These are phyloP conservation scores for Heterocephalus glaber DNA, from an alignment of 2,113 vertebrate species.

Conservation along the genomic window DNA sequence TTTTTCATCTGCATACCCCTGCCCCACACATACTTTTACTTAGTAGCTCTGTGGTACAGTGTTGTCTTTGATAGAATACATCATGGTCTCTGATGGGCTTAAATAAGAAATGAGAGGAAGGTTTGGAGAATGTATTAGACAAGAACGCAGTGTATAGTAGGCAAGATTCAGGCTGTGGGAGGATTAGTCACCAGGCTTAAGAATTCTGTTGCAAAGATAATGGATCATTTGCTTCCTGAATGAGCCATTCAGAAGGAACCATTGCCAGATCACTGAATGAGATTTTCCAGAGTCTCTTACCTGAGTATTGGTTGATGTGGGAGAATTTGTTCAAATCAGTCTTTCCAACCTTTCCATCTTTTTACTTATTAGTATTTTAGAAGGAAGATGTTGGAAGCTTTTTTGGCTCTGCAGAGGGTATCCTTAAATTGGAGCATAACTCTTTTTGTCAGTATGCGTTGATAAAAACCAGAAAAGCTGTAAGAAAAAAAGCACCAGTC, in stretches of 20 bases:
- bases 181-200: slow-evolving; percentile 68
- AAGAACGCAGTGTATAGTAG: background rate
- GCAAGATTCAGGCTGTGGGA: slow-evolving; percentile 48
- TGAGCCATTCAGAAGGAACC: slow-evolving; percentile 60
- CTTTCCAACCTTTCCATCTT: slow-evolving; percentile 39
- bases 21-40: background rate
- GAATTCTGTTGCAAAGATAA: slow-evolving; percentile 59
- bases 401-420: background rate
- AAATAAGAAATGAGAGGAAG: background rate
- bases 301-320: background rate
- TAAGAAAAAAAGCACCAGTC: background rate
- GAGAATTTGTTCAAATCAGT: slow-evolving; percentile 21
- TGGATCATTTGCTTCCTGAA: slow-evolving; percentile 62
- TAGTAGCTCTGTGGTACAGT: background rate
- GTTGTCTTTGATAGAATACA: background rate
- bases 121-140: background rate
- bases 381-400: background rate
- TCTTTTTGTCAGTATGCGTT: background rate
- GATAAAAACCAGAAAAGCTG: slow-evolving; percentile 11
- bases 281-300: slow-evolving; percentile 38
- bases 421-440: slow-evolving; percentile 43
- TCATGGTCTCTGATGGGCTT: background rate
- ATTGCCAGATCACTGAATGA: slow-evolving; percentile 56
- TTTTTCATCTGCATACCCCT: background rate
- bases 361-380: background rate